Evolutionary conservation across 2,888 invertebrate genomes (phyloP), one percentile per base, ranked within the genome.

Genomic region (Torymus aiolomorphi): DNA sequence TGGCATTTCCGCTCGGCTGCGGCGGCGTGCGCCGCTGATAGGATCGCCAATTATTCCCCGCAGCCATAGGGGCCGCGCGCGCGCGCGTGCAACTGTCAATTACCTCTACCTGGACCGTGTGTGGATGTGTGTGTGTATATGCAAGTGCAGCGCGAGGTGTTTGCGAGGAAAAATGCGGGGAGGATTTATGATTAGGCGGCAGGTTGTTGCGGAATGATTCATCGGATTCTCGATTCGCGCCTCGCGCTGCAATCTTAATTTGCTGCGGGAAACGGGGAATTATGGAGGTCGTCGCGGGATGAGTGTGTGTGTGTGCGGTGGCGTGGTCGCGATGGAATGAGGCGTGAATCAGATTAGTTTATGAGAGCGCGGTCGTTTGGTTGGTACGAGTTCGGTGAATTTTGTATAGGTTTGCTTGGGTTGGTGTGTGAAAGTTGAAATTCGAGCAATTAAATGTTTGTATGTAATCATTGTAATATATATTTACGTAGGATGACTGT

Each of bases 31-130:
- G 5, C 42, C 8, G 8, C 81, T 84, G 87, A 87, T 88, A 88
- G 85, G 84, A 88, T 89, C 88, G 86, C 88, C 88, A 88, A 89
- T 89, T 89, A 89, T 89, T 87, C 85, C 83, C 54, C 74, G 80
- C 83, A 14, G 84, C 83, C 42, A 42, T 42, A 42, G 42, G 84
- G 84, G 84, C 82, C 83, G 82, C 82, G 83, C 77, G 85, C 85
- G 85, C 83, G n/a, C n/a, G n/a, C 11, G 59, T 11, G 16, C 56
- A 61, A 85, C 87, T 87, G 87, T 89, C 88, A 89, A 88, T 89
- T 89, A 89, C 86, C 84, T 42, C 18, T 83, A 84, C 81, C 84
- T 85, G 83, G 83, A 69, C 82, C 82, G 83, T 82, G 82, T 82
- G 83, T 84, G 82, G 74, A 65, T 12, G 42, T 57, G 42, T 42